These are phyloP conservation scores for Planiliza haematocheilus DNA, from an alignment of 2,113 vertebrate genomes.

Conservation along the genomic window DNA sequence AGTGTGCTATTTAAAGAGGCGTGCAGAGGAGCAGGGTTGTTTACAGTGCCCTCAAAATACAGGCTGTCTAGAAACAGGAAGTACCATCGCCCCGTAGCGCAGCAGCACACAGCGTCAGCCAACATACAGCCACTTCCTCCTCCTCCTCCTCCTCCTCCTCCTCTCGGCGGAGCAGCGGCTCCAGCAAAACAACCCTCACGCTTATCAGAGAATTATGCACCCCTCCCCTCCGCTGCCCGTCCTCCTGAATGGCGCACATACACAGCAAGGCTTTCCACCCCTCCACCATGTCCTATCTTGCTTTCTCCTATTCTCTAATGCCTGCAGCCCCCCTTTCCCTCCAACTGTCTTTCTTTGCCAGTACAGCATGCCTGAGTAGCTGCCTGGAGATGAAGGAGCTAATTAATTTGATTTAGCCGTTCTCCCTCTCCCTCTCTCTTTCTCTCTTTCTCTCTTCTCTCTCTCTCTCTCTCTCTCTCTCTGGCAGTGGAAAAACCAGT, in stretches of 20 bases:
- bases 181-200: slow-evolving; percentile 79
- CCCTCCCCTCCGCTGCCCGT: slow-evolving; percentile 64
- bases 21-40: slow-evolving; percentile 63
- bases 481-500: slow-evolving; percentile 83
- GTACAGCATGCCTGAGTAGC: slow-evolving; percentile 83
- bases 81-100: slow-evolving; percentile 68
- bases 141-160: slow-evolving; percentile 53
- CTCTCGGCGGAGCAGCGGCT: slow-evolving; percentile 62
- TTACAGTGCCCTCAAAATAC: slow-evolving; percentile 75
- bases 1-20: slow-evolving; percentile 79
- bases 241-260: slow-evolving; percentile 75
- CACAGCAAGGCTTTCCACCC: slow-evolving; percentile 76
- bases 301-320: slow-evolving; percentile 65
- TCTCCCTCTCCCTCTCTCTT: slow-evolving; percentile 41
- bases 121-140: slow-evolving; percentile 68
- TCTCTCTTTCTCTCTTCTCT: background rate
- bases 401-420: slow-evolving; percentile 88
- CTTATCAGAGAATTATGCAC: slow-evolving; percentile 82
- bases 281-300: slow-evolving; percentile 70
- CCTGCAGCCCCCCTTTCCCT: slow-evolving; percentile 33
- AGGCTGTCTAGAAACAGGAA: slow-evolving; percentile 81
- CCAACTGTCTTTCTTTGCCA: slow-evolving; percentile 66
- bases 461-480: slow-evolving; percentile 61
- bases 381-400: slow-evolving; percentile 87
- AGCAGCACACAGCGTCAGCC: slow-evolving; percentile 63